phyloP scores from a whole-genome alignment of 2,113 vertebrate genomes.

The Mormyrus lacerda region DNA sequence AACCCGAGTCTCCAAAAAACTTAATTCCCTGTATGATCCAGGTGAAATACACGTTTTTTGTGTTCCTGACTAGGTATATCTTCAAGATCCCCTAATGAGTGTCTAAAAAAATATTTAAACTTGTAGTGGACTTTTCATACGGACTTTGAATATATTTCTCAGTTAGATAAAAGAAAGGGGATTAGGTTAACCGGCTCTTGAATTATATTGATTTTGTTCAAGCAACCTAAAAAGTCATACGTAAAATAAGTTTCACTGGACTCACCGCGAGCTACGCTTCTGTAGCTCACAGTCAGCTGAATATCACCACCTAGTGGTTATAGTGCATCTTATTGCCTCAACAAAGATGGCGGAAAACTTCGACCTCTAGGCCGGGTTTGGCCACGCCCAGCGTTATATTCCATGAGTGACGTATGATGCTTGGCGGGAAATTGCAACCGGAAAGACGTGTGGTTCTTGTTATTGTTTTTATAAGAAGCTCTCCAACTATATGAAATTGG shows the following conservation, averaged over 20 bases:
- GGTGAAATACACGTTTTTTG: not conserved
- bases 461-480: not conserved
- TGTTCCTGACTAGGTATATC: not conserved
- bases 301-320: not conserved
- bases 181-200: not conserved
- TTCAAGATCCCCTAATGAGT: not conserved
- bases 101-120: not conserved
- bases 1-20: not conserved
- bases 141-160: not conserved
- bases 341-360: slow-evolving; percentile 2
- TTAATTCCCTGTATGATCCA: not conserved
- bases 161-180: not conserved
- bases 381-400: not conserved
- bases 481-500: not conserved
- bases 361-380: not conserved
- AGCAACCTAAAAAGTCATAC: not conserved
- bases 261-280: not conserved
- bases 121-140: not conserved
- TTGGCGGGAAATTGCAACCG: slow-evolving; percentile 1
- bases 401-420: not conserved
- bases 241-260: not conserved
- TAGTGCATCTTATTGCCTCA: not conserved
- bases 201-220: not conserved
- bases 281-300: not conserved
- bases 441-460: not conserved